Percentiles rank a stretch among this genome's conserved stretches.
These are phyloP conservation scores for Carposina sasakii DNA, from an alignment of 1,140 invertebrate species.

Conservation along the genomic window DNA sequence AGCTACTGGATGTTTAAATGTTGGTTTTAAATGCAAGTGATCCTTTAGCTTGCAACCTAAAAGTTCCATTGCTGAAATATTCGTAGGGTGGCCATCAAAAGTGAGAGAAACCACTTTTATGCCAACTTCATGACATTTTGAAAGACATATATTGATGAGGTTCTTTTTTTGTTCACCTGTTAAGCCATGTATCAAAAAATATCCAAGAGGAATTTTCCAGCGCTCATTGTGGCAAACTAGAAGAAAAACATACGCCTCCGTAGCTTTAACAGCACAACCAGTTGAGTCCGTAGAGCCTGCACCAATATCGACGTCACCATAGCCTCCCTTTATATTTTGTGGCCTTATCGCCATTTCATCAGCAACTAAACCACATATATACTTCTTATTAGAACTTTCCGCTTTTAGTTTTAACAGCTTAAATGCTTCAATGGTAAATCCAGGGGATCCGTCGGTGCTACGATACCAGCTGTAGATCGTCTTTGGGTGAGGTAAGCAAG, in stretches of 20 bases:
- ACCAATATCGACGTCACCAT: conserved; percentile 35
- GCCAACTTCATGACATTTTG: conserved; percentile 4
- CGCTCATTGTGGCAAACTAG: conserved; percentile 11
- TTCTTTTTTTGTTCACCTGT: conserved; percentile 10
- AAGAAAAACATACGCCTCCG: conserved; percentile 13
- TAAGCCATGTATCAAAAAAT: conserved; percentile 13
- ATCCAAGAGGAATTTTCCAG: conserved; percentile 24
- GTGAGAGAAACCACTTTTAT: conserved; percentile 13
- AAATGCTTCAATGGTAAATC: conserved; percentile 21
- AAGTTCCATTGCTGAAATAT: conserved; percentile 12
- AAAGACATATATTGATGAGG: conserved; percentile 8
- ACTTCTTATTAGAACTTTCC: conserved; percentile 17
- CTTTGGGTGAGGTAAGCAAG: conserved; percentile 16
- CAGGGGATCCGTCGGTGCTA: conserved; percentile 13
- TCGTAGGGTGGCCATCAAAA: conserved; percentile 17
- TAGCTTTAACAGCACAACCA: not conserved
- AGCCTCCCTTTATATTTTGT: conserved; percentile 13
- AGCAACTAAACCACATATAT: conserved; percentile 29
- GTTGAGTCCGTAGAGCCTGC: conserved; percentile 7
- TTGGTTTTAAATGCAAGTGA: conserved; percentile 8
- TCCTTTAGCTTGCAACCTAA: conserved; percentile 19
- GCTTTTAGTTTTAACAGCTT: conserved; percentile 18
- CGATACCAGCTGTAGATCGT: conserved; percentile 17
- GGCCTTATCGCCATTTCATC: conserved; percentile 30
- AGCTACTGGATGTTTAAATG: conserved; percentile 12